phyloP scores from a whole-genome alignment of 92 coral and sea anemone species.

The Muricea muricata region DNA sequence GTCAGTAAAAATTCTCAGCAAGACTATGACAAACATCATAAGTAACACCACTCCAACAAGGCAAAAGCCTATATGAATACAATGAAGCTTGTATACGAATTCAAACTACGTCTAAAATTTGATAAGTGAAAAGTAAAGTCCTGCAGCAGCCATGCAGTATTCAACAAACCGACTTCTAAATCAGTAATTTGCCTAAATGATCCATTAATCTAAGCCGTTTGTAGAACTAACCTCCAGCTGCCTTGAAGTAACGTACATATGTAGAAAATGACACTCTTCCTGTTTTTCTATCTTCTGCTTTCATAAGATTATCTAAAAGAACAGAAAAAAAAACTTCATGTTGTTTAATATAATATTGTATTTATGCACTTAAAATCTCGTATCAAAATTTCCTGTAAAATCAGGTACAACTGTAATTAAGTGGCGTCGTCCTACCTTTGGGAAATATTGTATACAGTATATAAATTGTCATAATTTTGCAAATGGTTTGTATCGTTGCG shows the following conservation, averaged over 20 bases:
- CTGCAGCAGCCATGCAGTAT: background rate
- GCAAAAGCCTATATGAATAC: slow-evolving; percentile 61
- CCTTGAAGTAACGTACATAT: slow-evolving; percentile 64
- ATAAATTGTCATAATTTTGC: background rate
- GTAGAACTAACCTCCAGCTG: slow-evolving; percentile 74
- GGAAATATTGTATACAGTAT: too few species aligned
- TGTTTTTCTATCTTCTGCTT: slow-evolving; percentile 73
- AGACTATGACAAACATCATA: slow-evolving; percentile 57
- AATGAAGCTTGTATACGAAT: background rate
- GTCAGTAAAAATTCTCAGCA: slow-evolving; percentile 75
- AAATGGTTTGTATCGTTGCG: background rate
- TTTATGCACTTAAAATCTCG: too few species aligned
- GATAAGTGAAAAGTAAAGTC: too few species aligned
- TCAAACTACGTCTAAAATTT: too few species aligned
- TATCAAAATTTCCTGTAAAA: too few species aligned
- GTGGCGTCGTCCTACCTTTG: too few species aligned
- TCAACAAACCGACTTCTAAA: too few species aligned
- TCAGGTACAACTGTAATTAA: too few species aligned
- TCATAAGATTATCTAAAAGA: slow-evolving; percentile 67
- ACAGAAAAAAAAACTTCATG: background rate
- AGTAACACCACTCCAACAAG: slow-evolving; percentile 60
- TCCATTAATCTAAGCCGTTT: too few species aligned
- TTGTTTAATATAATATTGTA: too few species aligned
- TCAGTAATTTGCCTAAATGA: too few species aligned
- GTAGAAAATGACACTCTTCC: slow-evolving; percentile 73